These are phyloP conservation scores for Prostheceraeus crozeri DNA, from an alignment of 2,888 invertebrate species.

Conservation along the genomic window DNA sequence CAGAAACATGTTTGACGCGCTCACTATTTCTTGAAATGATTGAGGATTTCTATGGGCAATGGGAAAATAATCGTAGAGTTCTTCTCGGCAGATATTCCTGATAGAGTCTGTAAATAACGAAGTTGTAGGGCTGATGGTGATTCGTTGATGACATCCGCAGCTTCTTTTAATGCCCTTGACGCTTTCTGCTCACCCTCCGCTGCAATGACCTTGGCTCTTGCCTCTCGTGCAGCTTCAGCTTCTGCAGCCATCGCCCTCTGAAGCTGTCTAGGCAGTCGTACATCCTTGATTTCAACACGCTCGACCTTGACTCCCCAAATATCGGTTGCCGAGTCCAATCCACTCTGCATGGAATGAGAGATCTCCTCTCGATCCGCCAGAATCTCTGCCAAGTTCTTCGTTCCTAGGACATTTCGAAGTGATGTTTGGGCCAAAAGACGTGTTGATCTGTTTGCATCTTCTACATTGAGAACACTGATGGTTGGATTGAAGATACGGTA, in stretches of 20 bases:
- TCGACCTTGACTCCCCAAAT: slow-evolving; percentile 59
- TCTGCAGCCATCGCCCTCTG: slow-evolving; percentile 29
- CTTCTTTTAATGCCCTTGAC: background rate
- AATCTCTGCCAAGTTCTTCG: background rate
- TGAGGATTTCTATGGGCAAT: slow-evolving; percentile 46
- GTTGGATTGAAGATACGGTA: background rate
- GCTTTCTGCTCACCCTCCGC: slow-evolving; percentile 34
- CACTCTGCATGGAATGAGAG: slow-evolving; percentile 40
- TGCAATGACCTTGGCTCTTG: slow-evolving; percentile 37
- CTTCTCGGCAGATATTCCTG: slow-evolving; percentile 51
- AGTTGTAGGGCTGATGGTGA: background rate
- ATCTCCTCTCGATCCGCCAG: background rate
- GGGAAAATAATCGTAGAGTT: slow-evolving; percentile 54
- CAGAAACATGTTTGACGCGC: too few species aligned
- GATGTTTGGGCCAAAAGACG: too few species aligned
- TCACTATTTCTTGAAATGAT: background rate
- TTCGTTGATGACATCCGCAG: background rate
- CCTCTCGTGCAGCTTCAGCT: slow-evolving; percentile 23
- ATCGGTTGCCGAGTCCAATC: background rate
- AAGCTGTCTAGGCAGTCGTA: slow-evolving; percentile 6
- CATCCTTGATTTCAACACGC: slow-evolving; percentile 49
- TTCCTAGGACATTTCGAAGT: slow-evolving; percentile 6
- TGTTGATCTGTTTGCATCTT: too few species aligned
- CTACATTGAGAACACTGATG: background rate
- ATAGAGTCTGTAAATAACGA: slow-evolving; percentile 52